Base-by-base conservation (phyloP, 35 echinoderm and acorn worm species). In the Patiria miniata region DNA sequence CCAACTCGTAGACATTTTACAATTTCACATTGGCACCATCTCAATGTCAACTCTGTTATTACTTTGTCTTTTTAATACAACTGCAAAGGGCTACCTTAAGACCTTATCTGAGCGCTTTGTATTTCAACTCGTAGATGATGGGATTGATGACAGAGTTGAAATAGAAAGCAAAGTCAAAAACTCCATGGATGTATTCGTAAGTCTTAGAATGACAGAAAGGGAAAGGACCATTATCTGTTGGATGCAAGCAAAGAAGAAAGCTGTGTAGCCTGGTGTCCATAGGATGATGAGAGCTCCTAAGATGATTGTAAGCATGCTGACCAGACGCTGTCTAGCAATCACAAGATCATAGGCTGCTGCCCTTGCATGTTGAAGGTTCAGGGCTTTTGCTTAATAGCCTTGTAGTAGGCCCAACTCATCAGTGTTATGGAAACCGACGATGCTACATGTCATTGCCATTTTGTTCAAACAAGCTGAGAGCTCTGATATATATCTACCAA, bases 111-210 rank as follows among this genome's bases (percentile, higher is more conserved):
- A 69, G 28, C 26, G 19, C 28, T 23, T 69, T 69, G 26, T 69
- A 69, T 34, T 69, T 69, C 19, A 69, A 69, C 23, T 69, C 61
- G 34, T 69, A 69, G 61, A 69, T 69, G 61, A 69, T 34, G 7
- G 61, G 61, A 34, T 69, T 69, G 14, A 69, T 69, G 12, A 69
- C 61, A 30, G 61, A 69, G 28, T 69, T 69, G 9, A 69, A 69
- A 69, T 69, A 69, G 61, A 36, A 69, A 10, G 34, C 7, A 69
- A 29, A 22, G 12, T 69, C 28, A 34, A 23, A 2, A 8, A 29
- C 14, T 34, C 34, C 26, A 36, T 0, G 2, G 18, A 69, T 1
- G 14, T 32, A 6, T 69, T 69, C 10, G 12, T 1, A 12, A 7
- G 21, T 69, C 14, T 21, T 34, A 22, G 61, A 36, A 34, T 30